Base-by-base conservation (phyloP, 2,797 vertebrate genomes). In the Streptopelia turtur region DNA sequence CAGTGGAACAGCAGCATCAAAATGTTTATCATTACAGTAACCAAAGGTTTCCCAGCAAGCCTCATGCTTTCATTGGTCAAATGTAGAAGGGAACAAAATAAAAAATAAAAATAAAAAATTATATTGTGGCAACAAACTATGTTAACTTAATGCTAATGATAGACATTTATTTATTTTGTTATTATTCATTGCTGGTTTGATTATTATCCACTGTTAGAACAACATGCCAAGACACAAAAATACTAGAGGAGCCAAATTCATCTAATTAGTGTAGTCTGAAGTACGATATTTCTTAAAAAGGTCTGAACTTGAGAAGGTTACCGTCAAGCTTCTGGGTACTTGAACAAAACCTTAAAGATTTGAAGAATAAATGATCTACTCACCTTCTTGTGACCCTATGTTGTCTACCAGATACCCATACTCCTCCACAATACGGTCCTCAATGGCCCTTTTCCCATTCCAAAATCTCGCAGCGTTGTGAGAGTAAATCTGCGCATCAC, bases 361-460 rank as follows among this genome's bases (percentile, higher is more conserved):
- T 75, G 65, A 53, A 18, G 57, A 65, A 30, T 4, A 16, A 22
- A 22, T 9, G 11, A 3, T 6, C 18, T 59, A 18, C 92, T 4
- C 43, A 97, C 96, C 96, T 68, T 77, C 30, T 6, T 82, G 93
- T 7, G 96, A 85, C 7, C 7, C 41, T 1, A 97, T 49, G 37
- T 3, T 31, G 25, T 94, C 72, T 18, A 57, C 65, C 63, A 97
- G 71, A 22, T 57, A 71, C 35, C 63, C 49, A 0, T 86, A 95
- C 83, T 97, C 96, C 57, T 97, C 94, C 45, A 97, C 78, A 2
- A 96, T 96, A 6, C 49, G 71, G 7, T 97, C 96, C 69, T 97
- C 96, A 16, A 96, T 94, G 50, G 50, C 94, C 71, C 23, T 94
- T 74, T 97, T 7, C 97, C 97, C 97, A 97, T 96, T 31, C 97